phyloP scores from a whole-genome alignment of 2,888 invertebrate genomes.

The Lasioglossum marginatum region DNA sequence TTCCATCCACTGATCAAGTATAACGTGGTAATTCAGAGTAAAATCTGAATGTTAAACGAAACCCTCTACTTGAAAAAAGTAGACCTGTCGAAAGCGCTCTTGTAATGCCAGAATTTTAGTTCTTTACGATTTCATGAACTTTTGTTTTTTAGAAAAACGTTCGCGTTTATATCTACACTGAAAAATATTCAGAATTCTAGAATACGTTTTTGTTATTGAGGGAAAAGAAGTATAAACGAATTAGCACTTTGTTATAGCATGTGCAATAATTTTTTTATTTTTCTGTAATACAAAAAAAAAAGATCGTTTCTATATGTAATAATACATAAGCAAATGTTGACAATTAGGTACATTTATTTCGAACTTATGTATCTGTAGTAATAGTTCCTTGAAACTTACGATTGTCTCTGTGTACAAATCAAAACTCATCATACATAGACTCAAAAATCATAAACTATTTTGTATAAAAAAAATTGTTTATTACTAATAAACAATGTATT shows the following conservation, averaged over 20 bases:
- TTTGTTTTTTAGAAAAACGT: background rate
- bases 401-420: slow-evolving; percentile 9
- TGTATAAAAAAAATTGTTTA: slow-evolving; percentile 37
- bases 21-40: slow-evolving; percentile 32
- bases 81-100: slow-evolving; percentile 24
- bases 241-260: slow-evolving; percentile 20
- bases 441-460: slow-evolving; percentile 15
- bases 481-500: slow-evolving; percentile 30
- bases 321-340: slow-evolving; percentile 6
- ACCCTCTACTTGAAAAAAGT: background rate
- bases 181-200: slow-evolving; percentile 17
- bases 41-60: slow-evolving; percentile 13
- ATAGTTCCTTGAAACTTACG: slow-evolving; percentile 12
- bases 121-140: background rate
- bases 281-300: slow-evolving; percentile 21
- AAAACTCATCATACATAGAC: background rate
- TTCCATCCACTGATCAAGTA: slow-evolving; percentile 60
- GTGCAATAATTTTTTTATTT: slow-evolving; percentile 37
- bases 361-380: background rate
- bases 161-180: slow-evolving; percentile 45
- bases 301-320: slow-evolving; percentile 19
- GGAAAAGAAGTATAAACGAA: slow-evolving; percentile 66
- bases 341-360: background rate
- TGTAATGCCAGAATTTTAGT: slow-evolving; percentile 37
- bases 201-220: slow-evolving; percentile 76